Base-by-base conservation (phyloP, 2,797 vertebrate species). In the Hydrocynus forskahlii region DNA sequence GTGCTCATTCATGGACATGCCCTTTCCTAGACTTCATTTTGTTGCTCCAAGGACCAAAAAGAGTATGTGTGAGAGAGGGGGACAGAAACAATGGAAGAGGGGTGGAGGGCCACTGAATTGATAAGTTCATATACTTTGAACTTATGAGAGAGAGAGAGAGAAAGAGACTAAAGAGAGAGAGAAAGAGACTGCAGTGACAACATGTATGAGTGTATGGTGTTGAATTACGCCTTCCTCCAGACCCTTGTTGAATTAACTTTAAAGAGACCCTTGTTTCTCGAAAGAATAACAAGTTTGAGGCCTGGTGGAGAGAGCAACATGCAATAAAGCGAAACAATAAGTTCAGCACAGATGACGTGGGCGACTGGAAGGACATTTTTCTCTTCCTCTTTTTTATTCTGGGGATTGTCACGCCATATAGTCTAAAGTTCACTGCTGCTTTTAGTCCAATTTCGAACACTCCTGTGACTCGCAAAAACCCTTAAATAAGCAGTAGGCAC, bases 341-440 rank as follows among this genome's bases (percentile, higher is more conserved):
- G 54, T 54, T n/a, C 10, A 74, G 40, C 19, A 68, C 13, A 55
- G 19, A 62, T 72, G 60, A 35, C 40, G 40, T 76, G 19, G 35
- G 74, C 77, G 2, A 72, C 35, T 19, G 10, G 29, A 76, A 64
- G n/a, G 40, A 16, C 35, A 3, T 55, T 38, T 81, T 25, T 63
- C 62, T 69, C 63, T 76, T 79, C 23, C 50, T 81, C 35, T 67
- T 75, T 84, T 60, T 52, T 60, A 66, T 67, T 71, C 62, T 81
- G 25, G 21, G 38, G 74, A 83, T 76, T 68, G 59, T 83, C 81
- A 83, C 79, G 82, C 79, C 79, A 81, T 54, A 50, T 23, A 54
- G 84, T 85, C 81, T 76, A 85, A 87, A 83, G 86, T 80, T 87
- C 83, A 83, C 62, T 66, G 71, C 48, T 79, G 50, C 76, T 81